Percentiles rank a stretch among this genome's conserved stretches.
Evolutionary conservation across 2,113 vertebrate species (phyloP).

Genomic region (Calyptommatus sinebrachiatus): DNA sequence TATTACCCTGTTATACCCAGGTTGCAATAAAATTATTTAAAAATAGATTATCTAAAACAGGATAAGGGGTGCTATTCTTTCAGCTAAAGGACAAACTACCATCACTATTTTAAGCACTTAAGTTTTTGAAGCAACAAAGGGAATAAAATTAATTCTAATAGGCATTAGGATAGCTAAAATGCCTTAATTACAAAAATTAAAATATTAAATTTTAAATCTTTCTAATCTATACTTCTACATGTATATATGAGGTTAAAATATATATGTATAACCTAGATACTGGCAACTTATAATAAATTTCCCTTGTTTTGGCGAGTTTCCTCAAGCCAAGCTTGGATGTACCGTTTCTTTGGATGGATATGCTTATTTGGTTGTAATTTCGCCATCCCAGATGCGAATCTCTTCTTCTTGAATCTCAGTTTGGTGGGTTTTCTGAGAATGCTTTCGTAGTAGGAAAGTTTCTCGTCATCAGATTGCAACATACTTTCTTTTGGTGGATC

Average conservation of each 20-base stretch:
- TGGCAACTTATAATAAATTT: background rate
- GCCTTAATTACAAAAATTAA: background rate
- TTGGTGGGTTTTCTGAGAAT: background rate
- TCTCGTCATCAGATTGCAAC: too few species aligned
- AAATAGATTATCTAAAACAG: too few species aligned
- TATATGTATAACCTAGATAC: background rate
- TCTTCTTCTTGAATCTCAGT: background rate
- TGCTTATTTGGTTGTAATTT: background rate
- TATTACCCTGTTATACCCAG: too few species aligned
- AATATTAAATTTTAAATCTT: constrained; percentile 10
- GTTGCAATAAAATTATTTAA: too few species aligned
- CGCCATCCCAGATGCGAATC: background rate
- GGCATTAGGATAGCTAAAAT: background rate
- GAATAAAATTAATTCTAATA: background rate
- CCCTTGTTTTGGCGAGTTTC: background rate
- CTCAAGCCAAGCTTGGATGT: background rate
- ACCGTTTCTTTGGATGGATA: constrained; percentile 19
- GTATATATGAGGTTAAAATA: background rate
- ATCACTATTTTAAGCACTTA: too few species aligned
- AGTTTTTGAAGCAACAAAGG: too few species aligned
- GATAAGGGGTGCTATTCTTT: too few species aligned
- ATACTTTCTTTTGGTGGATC: rapidly evolving
- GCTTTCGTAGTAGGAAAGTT: background rate
- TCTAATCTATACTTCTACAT: background rate
- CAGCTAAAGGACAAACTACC: too few species aligned